Conservation (phyloP, 1,140 invertebrate species). For the Pseudachorutes palmiensis region DNA sequence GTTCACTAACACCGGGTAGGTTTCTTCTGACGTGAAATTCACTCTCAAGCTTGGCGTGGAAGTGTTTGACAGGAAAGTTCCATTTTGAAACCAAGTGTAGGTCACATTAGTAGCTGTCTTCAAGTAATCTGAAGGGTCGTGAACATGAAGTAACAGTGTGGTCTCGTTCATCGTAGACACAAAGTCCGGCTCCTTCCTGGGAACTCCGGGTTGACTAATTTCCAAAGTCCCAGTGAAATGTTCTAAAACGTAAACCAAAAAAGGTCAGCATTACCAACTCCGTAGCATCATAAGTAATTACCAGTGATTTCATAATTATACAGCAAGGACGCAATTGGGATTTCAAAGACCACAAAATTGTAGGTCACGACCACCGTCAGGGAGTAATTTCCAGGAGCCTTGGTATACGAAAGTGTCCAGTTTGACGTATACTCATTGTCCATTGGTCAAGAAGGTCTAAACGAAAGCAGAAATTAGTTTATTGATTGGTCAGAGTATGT, state of each 20-base stretch:
- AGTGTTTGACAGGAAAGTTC: slow-evolving; percentile 24
- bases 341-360: background rate
- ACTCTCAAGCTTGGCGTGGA: slow-evolving; percentile 14
- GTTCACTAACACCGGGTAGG: slow-evolving; percentile 18
- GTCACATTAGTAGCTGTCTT: slow-evolving; percentile 17
- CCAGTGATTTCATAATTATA: slow-evolving; percentile 2
- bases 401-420: slow-evolving; percentile 21
- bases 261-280: slow-evolving; percentile 4
- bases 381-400: slow-evolving; percentile 17
- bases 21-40: slow-evolving; percentile 29
- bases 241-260: slow-evolving; percentile 20
- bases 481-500: slow-evolving; percentile 17
- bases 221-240: slow-evolving; percentile 26
- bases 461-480: slow-evolving; percentile 10
- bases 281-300: slow-evolving; percentile 4
- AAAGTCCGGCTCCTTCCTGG: background rate
- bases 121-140: slow-evolving; percentile 30
- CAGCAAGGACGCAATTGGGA: slow-evolving; percentile 16
- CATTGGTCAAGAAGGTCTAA: background rate
- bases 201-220: slow-evolving; percentile 18
- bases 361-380: slow-evolving; percentile 7
- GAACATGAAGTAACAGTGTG: slow-evolving; percentile 19
- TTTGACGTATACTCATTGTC: background rate
- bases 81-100: slow-evolving; percentile 29
- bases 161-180: slow-evolving; percentile 29